These are phyloP conservation scores for Arctocebus calabarensis DNA, from an alignment of 2,797 vertebrate species.

Conservation along the genomic window DNA sequence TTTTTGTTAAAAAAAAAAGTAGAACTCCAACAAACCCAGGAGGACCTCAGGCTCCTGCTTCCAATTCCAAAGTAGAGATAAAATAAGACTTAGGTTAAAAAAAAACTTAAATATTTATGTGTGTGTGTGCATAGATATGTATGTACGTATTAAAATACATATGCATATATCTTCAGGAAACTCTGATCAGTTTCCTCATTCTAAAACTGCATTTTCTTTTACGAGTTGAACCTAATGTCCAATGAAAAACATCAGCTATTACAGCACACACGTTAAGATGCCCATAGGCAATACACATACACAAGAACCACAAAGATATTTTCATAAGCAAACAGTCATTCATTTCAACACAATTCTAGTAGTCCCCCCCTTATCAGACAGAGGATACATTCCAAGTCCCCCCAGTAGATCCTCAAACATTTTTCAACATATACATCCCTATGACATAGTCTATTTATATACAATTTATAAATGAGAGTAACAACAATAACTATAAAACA, in stretches of 20 bases:
- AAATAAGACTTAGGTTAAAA: not conserved
- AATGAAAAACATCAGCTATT: not conserved
- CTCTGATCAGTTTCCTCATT: not conserved
- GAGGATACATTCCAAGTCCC: not conserved
- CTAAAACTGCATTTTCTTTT: slow-evolving; percentile 31
- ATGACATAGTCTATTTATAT: not conserved
- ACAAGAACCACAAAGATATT: not conserved
- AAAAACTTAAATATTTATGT: not conserved
- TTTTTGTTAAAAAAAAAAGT: not conserved
- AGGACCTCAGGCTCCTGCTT: not conserved
- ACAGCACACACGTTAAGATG: not conserved
- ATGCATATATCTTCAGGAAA: not conserved
- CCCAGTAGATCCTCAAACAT: not conserved
- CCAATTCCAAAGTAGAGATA: not conserved
- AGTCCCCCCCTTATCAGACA: not conserved
- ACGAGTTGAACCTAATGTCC: slow-evolving; percentile 5
- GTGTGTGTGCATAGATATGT: not conserved
- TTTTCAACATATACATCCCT: not conserved
- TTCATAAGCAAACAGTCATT: not conserved
- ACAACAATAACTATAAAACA: not conserved
- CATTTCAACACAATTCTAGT: not conserved
- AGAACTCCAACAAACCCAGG: not conserved
- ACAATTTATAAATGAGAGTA: not conserved
- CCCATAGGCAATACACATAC: not conserved
- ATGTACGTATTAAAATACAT: not conserved